phyloP scores from a whole-genome alignment of 2,797 vertebrate species.

The Enteromius mattozi region DNA sequence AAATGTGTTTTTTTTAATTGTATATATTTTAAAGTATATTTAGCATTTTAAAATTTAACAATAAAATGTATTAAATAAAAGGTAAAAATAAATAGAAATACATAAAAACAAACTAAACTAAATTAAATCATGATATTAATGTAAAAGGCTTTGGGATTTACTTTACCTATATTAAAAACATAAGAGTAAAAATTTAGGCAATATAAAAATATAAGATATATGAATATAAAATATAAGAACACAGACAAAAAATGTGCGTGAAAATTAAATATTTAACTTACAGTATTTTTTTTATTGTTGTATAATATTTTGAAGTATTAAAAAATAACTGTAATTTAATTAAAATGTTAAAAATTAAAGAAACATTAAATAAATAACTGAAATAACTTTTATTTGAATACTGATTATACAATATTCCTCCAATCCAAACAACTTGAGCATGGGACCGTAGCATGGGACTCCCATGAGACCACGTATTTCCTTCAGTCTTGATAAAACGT shows the following conservation, averaged over 20 bases:
- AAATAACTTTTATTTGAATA: background rate
- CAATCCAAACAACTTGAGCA: background rate
- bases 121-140: background rate
- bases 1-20: background rate
- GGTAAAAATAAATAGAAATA: background rate
- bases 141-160: background rate
- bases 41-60: background rate
- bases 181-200: background rate
- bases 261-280: background rate
- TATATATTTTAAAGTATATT: background rate
- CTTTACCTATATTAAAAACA: background rate
- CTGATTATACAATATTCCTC: background rate
- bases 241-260: background rate
- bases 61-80: background rate
- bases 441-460: background rate
- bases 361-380: background rate
- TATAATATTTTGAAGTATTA: background rate
- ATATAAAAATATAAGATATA: background rate
- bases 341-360: background rate
- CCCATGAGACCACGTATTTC: background rate
- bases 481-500: constrained; percentile 62
- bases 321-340: background rate
- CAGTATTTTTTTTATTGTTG: background rate
- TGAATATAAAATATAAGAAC: background rate
- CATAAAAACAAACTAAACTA: background rate